Percentiles rank a stretch among this genome's conserved stretches.
These are phyloP conservation scores for Brachionus rotundiformis DNA, from an alignment of 1,140 invertebrate species.

Conservation along the genomic window DNA sequence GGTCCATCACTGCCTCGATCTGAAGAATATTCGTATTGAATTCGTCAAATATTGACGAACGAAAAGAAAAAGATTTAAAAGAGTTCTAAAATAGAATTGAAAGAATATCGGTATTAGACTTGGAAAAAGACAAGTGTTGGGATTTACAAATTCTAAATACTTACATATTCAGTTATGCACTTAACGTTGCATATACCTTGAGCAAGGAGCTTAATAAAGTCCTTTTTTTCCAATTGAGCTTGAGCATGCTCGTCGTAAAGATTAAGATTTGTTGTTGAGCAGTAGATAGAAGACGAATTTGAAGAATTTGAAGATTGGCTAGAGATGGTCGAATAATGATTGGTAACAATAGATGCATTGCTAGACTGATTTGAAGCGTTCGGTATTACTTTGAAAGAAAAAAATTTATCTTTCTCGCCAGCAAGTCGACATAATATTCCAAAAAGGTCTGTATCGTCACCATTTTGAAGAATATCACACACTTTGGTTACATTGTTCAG, in stretches of 20 bases:
- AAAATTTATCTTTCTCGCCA: slow-evolving; percentile 10
- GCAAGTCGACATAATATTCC: slow-evolving; percentile 20
- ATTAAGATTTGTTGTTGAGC: slow-evolving; percentile 75
- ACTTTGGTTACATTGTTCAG: slow-evolving; percentile 84
- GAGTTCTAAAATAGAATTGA: neutral
- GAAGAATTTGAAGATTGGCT: slow-evolving; percentile 24
- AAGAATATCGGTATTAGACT: neutral
- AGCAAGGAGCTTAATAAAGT: slow-evolving; percentile 78
- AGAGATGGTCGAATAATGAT: slow-evolving; percentile 20
- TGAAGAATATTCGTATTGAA: slow-evolving; percentile 7
- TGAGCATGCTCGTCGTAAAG: slow-evolving; percentile 73
- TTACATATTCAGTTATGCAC: slow-evolving; percentile 66
- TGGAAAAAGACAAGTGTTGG: neutral
- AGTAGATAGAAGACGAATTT: slow-evolving; percentile 53
- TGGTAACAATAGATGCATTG: neutral
- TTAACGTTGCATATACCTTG: slow-evolving; percentile 72
- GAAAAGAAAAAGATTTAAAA: slow-evolving; percentile 41
- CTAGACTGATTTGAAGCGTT: neutral
- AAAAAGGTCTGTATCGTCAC: slow-evolving; percentile 67
- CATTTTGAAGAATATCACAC: slow-evolving; percentile 81
- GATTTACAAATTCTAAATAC: slow-evolving; percentile 44
- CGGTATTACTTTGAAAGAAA: slow-evolving; percentile 50
- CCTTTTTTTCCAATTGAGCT: slow-evolving; percentile 76
- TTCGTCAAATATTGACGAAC: slow-evolving; percentile 36
- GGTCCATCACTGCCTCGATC: slow-evolving; percentile 16